Percentiles rank a stretch among this genome's conserved stretches.
These are phyloP conservation scores for Calephelis nemesis DNA, from an alignment of 1,140 invertebrate genomes.

Conservation along the genomic window DNA sequence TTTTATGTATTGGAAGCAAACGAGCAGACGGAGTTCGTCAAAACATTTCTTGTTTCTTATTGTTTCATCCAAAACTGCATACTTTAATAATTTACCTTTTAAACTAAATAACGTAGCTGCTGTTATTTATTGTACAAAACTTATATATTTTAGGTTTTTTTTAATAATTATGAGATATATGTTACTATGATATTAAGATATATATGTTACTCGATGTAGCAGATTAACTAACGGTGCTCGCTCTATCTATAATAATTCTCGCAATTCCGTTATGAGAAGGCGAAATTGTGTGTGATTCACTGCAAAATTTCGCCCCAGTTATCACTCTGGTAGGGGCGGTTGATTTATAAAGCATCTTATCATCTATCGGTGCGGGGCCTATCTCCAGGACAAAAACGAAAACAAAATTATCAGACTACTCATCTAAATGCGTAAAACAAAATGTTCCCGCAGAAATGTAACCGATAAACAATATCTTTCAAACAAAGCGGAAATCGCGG, in stretches of 20 bases:
- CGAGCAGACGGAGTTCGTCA: too few species aligned
- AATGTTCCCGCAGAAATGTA: slow-evolving; percentile 35
- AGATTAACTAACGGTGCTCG: too few species aligned
- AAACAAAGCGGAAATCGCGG: slow-evolving; percentile 17
- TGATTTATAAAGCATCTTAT: slow-evolving; percentile 65
- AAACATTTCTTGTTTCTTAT: too few species aligned
- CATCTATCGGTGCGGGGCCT: slow-evolving; percentile 44
- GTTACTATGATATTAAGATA: too few species aligned
- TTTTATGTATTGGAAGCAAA: too few species aligned
- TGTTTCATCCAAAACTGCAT: too few species aligned
- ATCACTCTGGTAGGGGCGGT: slow-evolving; percentile 60
- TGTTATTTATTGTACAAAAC: too few species aligned
- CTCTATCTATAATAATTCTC: not conserved
- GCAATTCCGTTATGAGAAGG: slow-evolving; percentile 50
- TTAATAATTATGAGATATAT: too few species aligned
- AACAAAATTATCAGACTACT: slow-evolving; percentile 46
- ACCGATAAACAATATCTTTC: slow-evolving; percentile 38
- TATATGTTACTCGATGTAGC: too few species aligned
- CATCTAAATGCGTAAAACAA: slow-evolving; percentile 49
- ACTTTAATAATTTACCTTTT: too few species aligned
- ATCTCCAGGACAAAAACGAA: slow-evolving; percentile 42
- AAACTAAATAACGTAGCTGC: too few species aligned
- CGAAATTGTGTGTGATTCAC: slow-evolving; percentile 68
- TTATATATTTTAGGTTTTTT: too few species aligned
- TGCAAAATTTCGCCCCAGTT: slow-evolving; percentile 56